Evolutionary conservation across 2,888 invertebrate genomes (phyloP).

Genomic region (Pollenia amentaria): DNA sequence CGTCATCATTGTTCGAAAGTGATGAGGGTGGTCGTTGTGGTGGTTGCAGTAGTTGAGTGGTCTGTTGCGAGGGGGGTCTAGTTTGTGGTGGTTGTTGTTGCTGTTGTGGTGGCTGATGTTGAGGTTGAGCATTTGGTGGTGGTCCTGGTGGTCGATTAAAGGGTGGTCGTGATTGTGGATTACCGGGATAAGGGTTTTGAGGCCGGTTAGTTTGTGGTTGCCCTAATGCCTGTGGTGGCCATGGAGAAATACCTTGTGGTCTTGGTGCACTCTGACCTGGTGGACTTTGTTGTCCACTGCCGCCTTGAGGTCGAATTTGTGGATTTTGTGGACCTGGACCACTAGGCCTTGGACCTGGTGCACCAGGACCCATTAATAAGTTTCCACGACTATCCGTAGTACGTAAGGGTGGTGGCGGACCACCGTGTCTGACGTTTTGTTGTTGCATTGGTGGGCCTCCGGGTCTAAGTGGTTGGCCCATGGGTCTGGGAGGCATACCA

Average conservation of each 20-base stretch:
- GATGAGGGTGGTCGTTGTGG: conserved; percentile 75
- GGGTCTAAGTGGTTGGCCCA: conserved; percentile 79
- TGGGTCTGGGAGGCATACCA: conserved; percentile 80
- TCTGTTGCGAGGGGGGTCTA: conserved; percentile 68
- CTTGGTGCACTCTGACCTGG: conserved; percentile 81
- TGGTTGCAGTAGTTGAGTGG: conserved; percentile 76
- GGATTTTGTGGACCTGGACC: conserved; percentile 76
- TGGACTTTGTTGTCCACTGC: conserved; percentile 79
- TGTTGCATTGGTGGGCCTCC: conserved; percentile 79
- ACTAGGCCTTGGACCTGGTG: conserved; percentile 75
- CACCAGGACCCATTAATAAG: conserved; percentile 80
- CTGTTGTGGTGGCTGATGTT: conserved; percentile 76
- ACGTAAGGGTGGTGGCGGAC: conserved; percentile 82
- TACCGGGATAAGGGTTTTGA: conserved; percentile 77
- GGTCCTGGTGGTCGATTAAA: conserved; percentile 75
- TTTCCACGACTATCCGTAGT: conserved; percentile 85
- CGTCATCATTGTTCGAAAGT: conserved; percentile 80
- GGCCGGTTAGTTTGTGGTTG: conserved; percentile 78
- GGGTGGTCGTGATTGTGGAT: conserved; percentile 76
- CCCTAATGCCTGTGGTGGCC: conserved; percentile 77
- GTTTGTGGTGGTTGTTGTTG: conserved; percentile 77
- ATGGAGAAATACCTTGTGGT: conserved; percentile 81
- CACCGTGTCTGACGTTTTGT: conserved; percentile 77
- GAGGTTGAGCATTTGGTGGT: conserved; percentile 78
- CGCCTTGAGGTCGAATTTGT: conserved; percentile 78